A percentile compares a stretch with the other conserved stretches of the same genome.
phyloP scores from a whole-genome alignment of 2,797 vertebrate genomes.

The Tolypeutes matacus region DNA sequence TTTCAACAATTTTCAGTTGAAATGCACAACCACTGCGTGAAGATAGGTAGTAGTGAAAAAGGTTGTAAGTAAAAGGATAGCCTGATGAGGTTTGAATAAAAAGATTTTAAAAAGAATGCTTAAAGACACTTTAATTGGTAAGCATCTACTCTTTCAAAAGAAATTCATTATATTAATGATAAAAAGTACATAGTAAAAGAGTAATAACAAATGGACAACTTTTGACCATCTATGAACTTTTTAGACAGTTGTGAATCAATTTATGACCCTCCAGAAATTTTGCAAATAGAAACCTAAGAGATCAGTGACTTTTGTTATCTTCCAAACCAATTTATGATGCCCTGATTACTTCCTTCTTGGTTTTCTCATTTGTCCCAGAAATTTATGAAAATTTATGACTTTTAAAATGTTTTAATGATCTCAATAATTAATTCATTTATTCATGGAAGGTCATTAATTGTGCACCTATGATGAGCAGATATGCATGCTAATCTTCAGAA shows the following conservation, averaged over 20 bases:
- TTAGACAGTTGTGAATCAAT: fast-evolving
- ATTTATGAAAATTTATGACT: background rate
- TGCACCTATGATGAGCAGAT: background rate
- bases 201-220: background rate
- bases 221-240: too few relatives aligned
- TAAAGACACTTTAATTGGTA: fast-evolving
- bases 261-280: fast-evolving
- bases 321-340: fast-evolving
- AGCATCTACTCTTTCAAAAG: fast-evolving
- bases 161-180: background rate
- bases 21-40: background rate
- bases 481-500: background rate
- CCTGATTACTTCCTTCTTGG: background rate
- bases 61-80: fast-evolving
- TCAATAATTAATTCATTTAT: fast-evolving
- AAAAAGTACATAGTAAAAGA: fast-evolving
- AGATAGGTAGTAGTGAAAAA: too few relatives aligned
- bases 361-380: background rate
- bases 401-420: background rate
- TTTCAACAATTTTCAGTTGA: background rate
- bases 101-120: too few relatives aligned
- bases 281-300: background rate
- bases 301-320: background rate
- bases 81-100: background rate
- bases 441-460: too few relatives aligned